Percentiles rank a stretch among this genome's conserved stretches.
Conservation (phyloP, 35 echinoderm and acorn worm genomes). For the Ophioderma brevispina region DNA sequence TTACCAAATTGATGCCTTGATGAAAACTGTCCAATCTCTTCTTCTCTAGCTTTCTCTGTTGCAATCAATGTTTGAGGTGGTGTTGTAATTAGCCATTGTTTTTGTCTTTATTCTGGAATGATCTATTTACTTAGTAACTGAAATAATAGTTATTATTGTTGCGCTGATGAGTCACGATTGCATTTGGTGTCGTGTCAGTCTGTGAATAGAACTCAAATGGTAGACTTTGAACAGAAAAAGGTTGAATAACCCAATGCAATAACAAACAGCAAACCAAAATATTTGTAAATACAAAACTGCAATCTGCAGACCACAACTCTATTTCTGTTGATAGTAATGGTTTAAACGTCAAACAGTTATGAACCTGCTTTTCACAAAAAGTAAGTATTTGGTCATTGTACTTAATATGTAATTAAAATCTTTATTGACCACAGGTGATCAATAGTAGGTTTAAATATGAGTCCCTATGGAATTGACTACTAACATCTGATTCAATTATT, state of each 20-base stretch:
- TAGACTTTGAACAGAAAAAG: not conserved
- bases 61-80: not conserved
- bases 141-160: not conserved
- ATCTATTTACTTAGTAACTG: not conserved
- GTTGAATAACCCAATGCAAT: constrained; percentile 9
- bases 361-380: too few relatives aligned
- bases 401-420: too few relatives aligned
- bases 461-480: not conserved
- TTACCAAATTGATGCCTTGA: not conserved
- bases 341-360: too few relatives aligned
- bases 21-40: too few relatives aligned
- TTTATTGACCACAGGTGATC: not conserved
- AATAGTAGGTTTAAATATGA: not conserved
- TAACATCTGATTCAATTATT: not conserved
- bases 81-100: not conserved
- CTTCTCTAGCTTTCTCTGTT: not conserved
- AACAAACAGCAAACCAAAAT: not conserved
- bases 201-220: too few relatives aligned
- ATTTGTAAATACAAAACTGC: too few relatives aligned
- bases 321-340: too few relatives aligned
- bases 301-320: too few relatives aligned
- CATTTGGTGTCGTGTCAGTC: too few relatives aligned
- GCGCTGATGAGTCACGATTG: not conserved
- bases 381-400: too few relatives aligned
- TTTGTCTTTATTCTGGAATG: not conserved